phyloP scores from a whole-genome alignment of 2,888 invertebrate species.

The Branchinecta sandiegonensis region DNA sequence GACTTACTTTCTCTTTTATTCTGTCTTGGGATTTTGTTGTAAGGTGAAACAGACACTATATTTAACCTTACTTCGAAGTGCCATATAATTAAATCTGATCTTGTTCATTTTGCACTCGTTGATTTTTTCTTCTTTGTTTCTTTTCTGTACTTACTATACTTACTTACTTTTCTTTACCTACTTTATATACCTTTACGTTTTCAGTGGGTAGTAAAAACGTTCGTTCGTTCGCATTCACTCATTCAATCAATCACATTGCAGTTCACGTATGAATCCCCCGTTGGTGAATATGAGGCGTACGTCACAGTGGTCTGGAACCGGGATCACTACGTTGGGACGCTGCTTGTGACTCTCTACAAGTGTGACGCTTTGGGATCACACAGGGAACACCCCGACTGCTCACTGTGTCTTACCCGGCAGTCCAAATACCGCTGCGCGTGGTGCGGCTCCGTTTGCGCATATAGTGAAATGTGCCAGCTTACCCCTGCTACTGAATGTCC shows the following conservation, averaged over 20 bases:
- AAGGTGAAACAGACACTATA: no score
- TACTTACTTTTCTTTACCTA: no score
- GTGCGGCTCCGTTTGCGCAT: constrained; percentile 80
- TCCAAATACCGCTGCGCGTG: constrained; percentile 87
- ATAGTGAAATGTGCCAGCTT: constrained; percentile 66
- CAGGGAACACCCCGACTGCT: constrained; percentile 87
- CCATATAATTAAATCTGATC: no score
- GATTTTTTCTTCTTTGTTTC: no score
- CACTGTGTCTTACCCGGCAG: constrained; percentile 74
- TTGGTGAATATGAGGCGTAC: constrained; percentile 72
- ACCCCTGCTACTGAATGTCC: constrained; percentile 72
- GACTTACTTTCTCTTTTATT: no score
- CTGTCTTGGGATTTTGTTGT: no score
- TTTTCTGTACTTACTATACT: no score
- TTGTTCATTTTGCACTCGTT: no score
- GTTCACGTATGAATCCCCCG: constrained; percentile 74
- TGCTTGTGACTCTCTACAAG: constrained; percentile 80
- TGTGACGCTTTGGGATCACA: constrained; percentile 89
- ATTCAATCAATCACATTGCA: constrained; percentile 31
- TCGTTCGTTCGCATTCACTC: no score
- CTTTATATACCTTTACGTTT: no score
- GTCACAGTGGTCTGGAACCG: constrained; percentile 87
- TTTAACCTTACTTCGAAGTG: no score
- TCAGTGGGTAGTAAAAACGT: no score
- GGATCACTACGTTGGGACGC: constrained; percentile 79